Evolutionary conservation across 2,797 vertebrate species (phyloP).

Genomic region (Alfaro cultratus): DNA sequence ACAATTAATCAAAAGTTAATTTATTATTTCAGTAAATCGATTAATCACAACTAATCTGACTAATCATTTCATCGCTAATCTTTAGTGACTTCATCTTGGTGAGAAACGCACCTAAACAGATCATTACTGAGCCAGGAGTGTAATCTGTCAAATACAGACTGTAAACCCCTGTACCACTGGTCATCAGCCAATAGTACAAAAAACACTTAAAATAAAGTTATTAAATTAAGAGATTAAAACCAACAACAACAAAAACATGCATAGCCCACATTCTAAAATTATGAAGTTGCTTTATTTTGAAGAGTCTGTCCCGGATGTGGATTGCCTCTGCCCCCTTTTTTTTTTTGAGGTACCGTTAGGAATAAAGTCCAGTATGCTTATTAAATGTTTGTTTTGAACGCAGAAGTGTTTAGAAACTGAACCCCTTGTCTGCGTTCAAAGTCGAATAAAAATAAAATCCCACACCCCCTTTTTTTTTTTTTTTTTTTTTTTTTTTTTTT

Average conservation of each 20-base stretch:
- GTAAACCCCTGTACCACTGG: background rate
- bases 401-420: background rate
- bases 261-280: background rate
- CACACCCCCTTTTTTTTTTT: too few species aligned
- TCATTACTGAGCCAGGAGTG: background rate
- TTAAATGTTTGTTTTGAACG: background rate
- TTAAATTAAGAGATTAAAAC: background rate
- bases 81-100: background rate
- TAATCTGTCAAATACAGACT: background rate
- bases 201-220: background rate
- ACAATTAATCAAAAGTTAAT: too few species aligned
- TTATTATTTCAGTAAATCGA: too few species aligned
- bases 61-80: too few species aligned
- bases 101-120: background rate
- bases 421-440: background rate
- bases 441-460: background rate
- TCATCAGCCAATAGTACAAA: background rate
- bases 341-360: background rate
- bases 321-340: background rate
- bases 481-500: too few species aligned
- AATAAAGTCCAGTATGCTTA: slow-evolving; percentile 12
- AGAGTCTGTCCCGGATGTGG: slow-evolving; percentile 34
- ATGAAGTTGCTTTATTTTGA: slow-evolving; percentile 45
- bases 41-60: too few species aligned
- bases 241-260: too few species aligned